phyloP scores from a whole-genome alignment of 2,888 invertebrate genomes.

The Agonum fuliginosum region DNA sequence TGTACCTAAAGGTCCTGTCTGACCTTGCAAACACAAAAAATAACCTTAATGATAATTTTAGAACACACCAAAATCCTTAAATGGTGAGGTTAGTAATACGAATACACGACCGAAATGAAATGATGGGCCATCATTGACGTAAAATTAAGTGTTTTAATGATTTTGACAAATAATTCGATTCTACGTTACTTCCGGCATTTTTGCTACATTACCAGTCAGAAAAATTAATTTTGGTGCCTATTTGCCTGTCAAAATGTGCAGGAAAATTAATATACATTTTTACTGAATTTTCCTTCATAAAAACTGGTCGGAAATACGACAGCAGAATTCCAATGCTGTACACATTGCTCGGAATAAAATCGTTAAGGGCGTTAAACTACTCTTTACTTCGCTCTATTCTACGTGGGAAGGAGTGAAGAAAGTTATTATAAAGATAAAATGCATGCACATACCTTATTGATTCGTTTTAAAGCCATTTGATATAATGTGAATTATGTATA shows the following conservation, averaged over 20 bases:
- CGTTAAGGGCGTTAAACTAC: conserved; percentile 75
- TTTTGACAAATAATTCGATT: conserved; percentile 62
- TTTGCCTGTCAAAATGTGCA: conserved; percentile 1
- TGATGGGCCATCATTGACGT: conserved; percentile 9
- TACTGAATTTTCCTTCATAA: conserved; percentile 35
- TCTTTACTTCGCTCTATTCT: conserved; percentile 65
- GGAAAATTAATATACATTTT: conserved; percentile 11
- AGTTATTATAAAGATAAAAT: conserved; percentile 56
- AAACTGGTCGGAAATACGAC: conserved; percentile 71
- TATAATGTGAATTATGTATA: conserved; percentile 81
- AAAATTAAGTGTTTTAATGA: conserved; percentile 32
- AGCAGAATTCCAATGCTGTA: conserved; percentile 79
- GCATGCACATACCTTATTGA: conserved; percentile 90
- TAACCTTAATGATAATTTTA: conserved; percentile 67
- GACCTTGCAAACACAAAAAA: conserved; percentile 56
- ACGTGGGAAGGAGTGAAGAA: conserved; percentile 61
- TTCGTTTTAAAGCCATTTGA: conserved; percentile 97
- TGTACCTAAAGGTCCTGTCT: conserved; percentile 57
- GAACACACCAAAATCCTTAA: conserved; percentile 70
- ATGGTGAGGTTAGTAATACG: conserved; percentile 70
- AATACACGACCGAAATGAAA: conserved; percentile 57
- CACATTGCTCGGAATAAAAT: conserved; percentile 80
- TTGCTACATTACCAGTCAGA: conserved; percentile 60
- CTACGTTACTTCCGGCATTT: conserved; percentile 74
- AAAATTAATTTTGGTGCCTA: conserved; percentile 39